Base-by-base conservation (phyloP, 2,797 vertebrate genomes). In the Bucorvus abyssinicus region DNA sequence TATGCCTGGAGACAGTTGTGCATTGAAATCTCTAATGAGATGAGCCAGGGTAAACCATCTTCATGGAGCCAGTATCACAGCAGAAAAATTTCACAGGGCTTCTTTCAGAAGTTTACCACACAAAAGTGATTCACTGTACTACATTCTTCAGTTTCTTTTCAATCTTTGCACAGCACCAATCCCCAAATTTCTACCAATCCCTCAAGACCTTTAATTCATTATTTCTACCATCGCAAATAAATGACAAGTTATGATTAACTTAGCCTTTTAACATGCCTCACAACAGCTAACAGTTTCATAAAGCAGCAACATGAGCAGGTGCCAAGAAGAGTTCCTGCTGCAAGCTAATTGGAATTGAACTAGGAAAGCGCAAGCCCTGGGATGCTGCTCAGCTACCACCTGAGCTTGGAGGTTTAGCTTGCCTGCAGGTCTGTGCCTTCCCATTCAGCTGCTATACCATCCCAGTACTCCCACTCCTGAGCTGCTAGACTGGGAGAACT, bases 351-450 rank as follows among this genome's bases (percentile, higher is more conserved):
- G 55, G 38, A 61, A 20, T n/a, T 0, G 21, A 70, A 50, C 0
- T 4, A 60, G 27, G 68, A 47, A 79, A 76, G 29, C 13, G 3
- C 21, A 36, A 76, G 23, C 6, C 12, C 14, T 57, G 0, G 0
- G 29, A 75, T 7, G 30, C 34, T 74, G 69, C 52, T 74, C 49
- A 44, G n/a, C 22, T 71, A 29, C 65, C 57, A 40, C 27, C 34
- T 13, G 14, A 74, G 36, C 44, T 64, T 44, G 36, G 60, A 75
- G 23, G 29, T 32, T 65, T 75, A 45, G 32, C 47, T 29, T 14
- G 22, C 49, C 13, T n/a, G 30, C 15, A 87, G 40, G n/a, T 71
- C 74, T 30, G 12, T 4, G 11, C 17, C 10, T 61, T 68, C 59
- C 45, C 0, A 0, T 42, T 60, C 68, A 61, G 55, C 24, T 80